Percentiles rank a stretch among this genome's conserved stretches.
These are phyloP conservation scores for Apostichopus californicus DNA, from an alignment of 35 echinoderm and acorn worm genomes.

Conservation along the genomic window DNA sequence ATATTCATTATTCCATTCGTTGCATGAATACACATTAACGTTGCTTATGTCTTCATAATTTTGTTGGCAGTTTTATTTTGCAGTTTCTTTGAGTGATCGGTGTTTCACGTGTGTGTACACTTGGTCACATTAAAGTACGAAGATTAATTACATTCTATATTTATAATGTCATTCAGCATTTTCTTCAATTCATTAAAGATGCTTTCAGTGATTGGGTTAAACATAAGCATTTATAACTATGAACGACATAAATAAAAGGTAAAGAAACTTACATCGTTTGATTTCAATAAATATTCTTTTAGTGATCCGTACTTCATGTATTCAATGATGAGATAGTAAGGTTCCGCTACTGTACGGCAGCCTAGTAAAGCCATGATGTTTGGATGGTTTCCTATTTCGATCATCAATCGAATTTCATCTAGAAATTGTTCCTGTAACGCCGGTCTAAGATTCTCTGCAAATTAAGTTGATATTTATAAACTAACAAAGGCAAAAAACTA, in stretches of 20 bases:
- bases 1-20: too few relatives aligned
- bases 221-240: background rate
- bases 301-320: slow-evolving; percentile 65
- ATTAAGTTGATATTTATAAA: too few relatives aligned
- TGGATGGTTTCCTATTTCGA: slow-evolving; percentile 61
- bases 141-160: too few relatives aligned
- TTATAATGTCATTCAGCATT: too few relatives aligned
- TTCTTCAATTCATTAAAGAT: too few relatives aligned
- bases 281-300: slow-evolving; percentile 49
- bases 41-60: too few relatives aligned
- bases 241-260: background rate
- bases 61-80: too few relatives aligned
- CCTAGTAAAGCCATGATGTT: slow-evolving; percentile 60
- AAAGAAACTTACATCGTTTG: slow-evolving; percentile 41
- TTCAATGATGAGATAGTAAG: slow-evolving; percentile 65
- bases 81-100: too few relatives aligned
- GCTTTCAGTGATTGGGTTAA: too few relatives aligned
- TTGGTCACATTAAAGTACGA: too few relatives aligned
- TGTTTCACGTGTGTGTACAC: too few relatives aligned
- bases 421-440: slow-evolving; percentile 8
- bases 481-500: background rate
- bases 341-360: slow-evolving; percentile 56
- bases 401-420: slow-evolving; percentile 54
- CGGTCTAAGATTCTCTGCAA: background rate
- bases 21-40: too few relatives aligned